Percentiles rank a stretch among this genome's conserved stretches.
These are phyloP conservation scores for Chaetogeoica ovagalla DNA, from an alignment of 2,888 invertebrate species.

Conservation along the genomic window DNA sequence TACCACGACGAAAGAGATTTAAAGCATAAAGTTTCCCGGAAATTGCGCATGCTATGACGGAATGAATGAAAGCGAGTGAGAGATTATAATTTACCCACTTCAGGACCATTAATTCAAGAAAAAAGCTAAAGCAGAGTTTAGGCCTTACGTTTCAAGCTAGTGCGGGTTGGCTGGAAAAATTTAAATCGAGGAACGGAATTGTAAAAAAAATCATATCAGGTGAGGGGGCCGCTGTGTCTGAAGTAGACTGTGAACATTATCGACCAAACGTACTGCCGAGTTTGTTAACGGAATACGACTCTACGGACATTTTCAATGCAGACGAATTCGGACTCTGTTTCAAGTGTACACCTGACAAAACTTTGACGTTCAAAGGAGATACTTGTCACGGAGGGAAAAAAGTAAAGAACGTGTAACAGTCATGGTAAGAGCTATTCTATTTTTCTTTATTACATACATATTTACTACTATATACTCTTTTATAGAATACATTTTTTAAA, in stretches of 20 bases:
- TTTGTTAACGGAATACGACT: slow-evolving; percentile 21
- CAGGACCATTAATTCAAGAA: slow-evolving; percentile 18
- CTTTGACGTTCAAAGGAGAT: too few species aligned
- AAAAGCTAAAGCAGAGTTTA: neutral
- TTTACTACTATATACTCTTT: too few species aligned
- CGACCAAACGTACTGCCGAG: neutral
- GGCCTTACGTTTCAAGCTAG: neutral
- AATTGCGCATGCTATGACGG: neutral
- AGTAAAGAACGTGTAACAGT: too few species aligned
- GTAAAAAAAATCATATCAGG: slow-evolving; percentile 8
- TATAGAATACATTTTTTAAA: too few species aligned
- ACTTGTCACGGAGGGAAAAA: too few species aligned
- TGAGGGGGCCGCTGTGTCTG: too few species aligned
- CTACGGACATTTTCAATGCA: slow-evolving; percentile 35
- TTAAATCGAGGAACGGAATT: too few species aligned
- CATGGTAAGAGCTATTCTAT: too few species aligned
- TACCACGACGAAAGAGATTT: neutral
- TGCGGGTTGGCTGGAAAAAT: neutral
- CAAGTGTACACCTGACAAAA: slow-evolving; percentile 19
- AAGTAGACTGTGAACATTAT: neutral
- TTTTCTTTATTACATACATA: too few species aligned
- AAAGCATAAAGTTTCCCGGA: slow-evolving; percentile 23
- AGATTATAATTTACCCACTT: neutral
- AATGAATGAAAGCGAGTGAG: slow-evolving; percentile 18
- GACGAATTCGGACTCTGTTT: slow-evolving; percentile 30